A percentile compares a stretch with the other conserved stretches of the same genome.
Evolutionary conservation across 1,140 invertebrate species (phyloP).

Genomic region (Mylabris phalerata): DNA sequence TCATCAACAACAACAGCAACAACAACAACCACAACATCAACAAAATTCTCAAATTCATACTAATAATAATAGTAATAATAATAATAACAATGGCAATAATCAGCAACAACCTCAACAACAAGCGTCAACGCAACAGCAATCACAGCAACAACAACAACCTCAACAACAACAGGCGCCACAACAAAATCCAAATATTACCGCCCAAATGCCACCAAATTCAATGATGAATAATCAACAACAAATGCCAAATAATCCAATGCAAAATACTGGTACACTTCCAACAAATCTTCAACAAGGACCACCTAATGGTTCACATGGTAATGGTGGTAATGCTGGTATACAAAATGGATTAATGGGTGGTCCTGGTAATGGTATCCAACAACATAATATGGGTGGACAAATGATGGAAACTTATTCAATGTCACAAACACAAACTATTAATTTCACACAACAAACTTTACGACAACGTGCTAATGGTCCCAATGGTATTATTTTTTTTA

Average conservation of each 20-base stretch:
- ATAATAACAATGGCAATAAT: too few species aligned
- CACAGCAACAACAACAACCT: neutral
- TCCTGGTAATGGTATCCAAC: slow-evolving; percentile 12
- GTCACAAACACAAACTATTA: slow-evolving; percentile 75
- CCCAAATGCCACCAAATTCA: slow-evolving; percentile 4
- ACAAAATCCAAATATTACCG: neutral
- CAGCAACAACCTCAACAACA: too few species aligned
- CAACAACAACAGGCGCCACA: slow-evolving; percentile 19
- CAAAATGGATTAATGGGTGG: too few species aligned
- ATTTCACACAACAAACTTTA: slow-evolving; percentile 69
- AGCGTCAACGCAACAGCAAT: too few species aligned
- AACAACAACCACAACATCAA: slow-evolving; percentile 32
- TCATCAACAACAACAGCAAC: slow-evolving; percentile 26
- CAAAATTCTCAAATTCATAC: slow-evolving; percentile 41
- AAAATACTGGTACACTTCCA: too few species aligned
- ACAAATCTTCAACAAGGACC: too few species aligned
- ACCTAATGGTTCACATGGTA: too few species aligned
- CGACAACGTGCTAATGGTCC: slow-evolving; percentile 44
- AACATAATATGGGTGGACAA: slow-evolving; percentile 27
- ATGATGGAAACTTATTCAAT: slow-evolving; percentile 60
- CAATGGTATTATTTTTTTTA: slow-evolving; percentile 19
- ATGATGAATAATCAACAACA: neutral
- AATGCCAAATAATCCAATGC: too few species aligned
- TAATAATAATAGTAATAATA: slow-evolving; percentile 27
- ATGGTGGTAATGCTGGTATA: neutral